Base-by-base conservation (phyloP, 2,888 invertebrate species). In the Hoplodrina ambigua region DNA sequence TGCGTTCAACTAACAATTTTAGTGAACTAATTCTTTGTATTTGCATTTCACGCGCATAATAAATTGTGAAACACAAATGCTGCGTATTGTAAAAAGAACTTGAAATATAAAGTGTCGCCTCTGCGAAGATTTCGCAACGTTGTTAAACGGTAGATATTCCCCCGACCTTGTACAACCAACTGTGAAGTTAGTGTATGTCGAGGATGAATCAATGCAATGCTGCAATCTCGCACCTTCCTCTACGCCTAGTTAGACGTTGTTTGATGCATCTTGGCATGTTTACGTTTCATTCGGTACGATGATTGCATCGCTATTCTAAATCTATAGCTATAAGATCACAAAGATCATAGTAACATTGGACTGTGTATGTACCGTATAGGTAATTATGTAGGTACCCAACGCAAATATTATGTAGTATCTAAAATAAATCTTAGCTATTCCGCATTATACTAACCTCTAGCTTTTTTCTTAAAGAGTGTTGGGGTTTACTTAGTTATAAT, bases 211-310 rank as follows among this genome's bases (percentile, higher is more conserved):
- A 46, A 63, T 66, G 69, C 80, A 65, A 69, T 60, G 54, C 57
- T 67, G 62, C 58, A 64, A 37, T 61, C 80, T 78, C 80, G 66
- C 76, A 70, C 60, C 57, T 80, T 59, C 70, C 54, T 52, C 59
- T 52, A 46, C 62, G 33, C 59, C 41, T 79, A 67, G 54, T 63
- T 64, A 67, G 63, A 61, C 57, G 52, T 67, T 70, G 80, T 78
- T 80, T 78, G 57, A 80, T 61, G 70, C 80, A 78, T 80, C 78
- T 80, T 78, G 80, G 81, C 80, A 78, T 78, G 78, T 78, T 75
- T 80, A 75, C 64, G 57, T 67, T 71, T 25, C 54, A 62, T 65
- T 56, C 57, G 30, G 17, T 37, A 49, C 64, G 55, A 63, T 78
- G 78, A 78, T 67, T 67, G 75, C 76, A 80, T 75, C 66, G 54